Base-by-base conservation (phyloP, 2,797 vertebrate species). In the Characodon lateralis region DNA sequence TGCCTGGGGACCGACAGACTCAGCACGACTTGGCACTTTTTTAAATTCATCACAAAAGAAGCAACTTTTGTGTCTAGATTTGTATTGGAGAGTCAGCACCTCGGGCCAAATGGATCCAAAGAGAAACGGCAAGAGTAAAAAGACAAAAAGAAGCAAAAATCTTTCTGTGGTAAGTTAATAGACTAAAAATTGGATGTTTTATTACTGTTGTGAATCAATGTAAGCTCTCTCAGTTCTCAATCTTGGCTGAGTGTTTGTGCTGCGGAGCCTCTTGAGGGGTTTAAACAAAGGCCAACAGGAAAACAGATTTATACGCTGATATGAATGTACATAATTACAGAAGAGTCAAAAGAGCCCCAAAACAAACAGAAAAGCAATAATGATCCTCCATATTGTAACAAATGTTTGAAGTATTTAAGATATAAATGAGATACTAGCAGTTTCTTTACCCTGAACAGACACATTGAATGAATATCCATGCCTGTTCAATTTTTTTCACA, bases 171-270 rank as follows among this genome's bases (percentile, higher is more conserved):
- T 58, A 41, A 58, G 12, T 1, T 59, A 63, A 71, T 46, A 39
- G 53, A 63, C 73, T 26, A 26, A 72, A 58, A 41, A n/a, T n/a
- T 28, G 59, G 72, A 20, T 74, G 66, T 59, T 80, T 80, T 39
- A 6, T 46, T n/a, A 61, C 43, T 83, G 77, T 76, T 69, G 74
- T 28, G 48, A 79, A 86, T 73, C 43, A 3, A 41, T n/a, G 53
- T 63, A 50, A 75, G 41, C 72, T 79, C 71, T 48, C 68, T 50
- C 58, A 82, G 78, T 83, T 80, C 69, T 78, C 83, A 78, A 41
- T 83, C 82, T 58, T 2, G 3, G 50, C 72, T 1, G 31, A 26
- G 24, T 48, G 69, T 70, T 46, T 69, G 48, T n/a, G 41, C 26
- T 39, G 43, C 55, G 69, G 41, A 76, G 28, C 70, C 72, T 78